phyloP scores from a whole-genome alignment of 2,888 invertebrate genomes.

The Chymomyza fuscimana region DNA sequence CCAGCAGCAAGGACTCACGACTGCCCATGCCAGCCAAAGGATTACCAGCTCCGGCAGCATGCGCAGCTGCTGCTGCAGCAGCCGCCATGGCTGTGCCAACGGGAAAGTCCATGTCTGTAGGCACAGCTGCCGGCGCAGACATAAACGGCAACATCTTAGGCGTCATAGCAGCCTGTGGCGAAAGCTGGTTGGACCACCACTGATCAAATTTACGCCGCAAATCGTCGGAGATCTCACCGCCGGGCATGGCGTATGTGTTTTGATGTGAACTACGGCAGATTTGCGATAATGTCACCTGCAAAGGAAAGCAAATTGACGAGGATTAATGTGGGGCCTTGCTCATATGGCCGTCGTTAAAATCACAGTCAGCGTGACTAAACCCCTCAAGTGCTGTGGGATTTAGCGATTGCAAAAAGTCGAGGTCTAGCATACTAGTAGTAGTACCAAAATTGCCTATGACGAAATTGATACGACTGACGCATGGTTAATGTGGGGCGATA shows the following conservation, averaged over 20 bases:
- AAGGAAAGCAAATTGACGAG: constrained; percentile 23
- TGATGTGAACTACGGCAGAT: constrained; percentile 89
- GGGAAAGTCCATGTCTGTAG: constrained; percentile 77
- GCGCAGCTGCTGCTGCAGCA: constrained; percentile 81
- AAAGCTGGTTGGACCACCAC: constrained; percentile 91
- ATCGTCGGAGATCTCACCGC: constrained; percentile 89
- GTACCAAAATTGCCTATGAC: constrained; percentile 49
- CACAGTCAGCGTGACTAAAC: constrained; percentile 55
- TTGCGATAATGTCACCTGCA: constrained; percentile 89
- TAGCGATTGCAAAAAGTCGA: constrained; percentile 31
- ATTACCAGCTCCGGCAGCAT: constrained; percentile 63
- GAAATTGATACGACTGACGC: constrained; percentile 56
- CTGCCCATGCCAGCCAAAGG: constrained; percentile 62
- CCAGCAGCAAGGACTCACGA: constrained; percentile 72
- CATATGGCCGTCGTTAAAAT: constrained; percentile 67
- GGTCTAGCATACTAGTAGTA: no score
- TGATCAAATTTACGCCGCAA: constrained; percentile 93
- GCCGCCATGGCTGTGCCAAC: constrained; percentile 80
- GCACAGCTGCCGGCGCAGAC: constrained; percentile 75
- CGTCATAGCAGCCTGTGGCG: constrained; percentile 82
- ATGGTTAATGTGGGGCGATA: constrained; percentile 42
- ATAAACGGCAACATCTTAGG: constrained; percentile 81
- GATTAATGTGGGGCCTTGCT: constrained; percentile 23
- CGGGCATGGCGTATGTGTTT: constrained; percentile 83
- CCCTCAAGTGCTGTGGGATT: constrained; percentile 67